A percentile compares a stretch with the other conserved stretches of the same genome.
Conservation (phyloP, 2,888 invertebrate genomes). For the Thymelicus acteon region DNA sequence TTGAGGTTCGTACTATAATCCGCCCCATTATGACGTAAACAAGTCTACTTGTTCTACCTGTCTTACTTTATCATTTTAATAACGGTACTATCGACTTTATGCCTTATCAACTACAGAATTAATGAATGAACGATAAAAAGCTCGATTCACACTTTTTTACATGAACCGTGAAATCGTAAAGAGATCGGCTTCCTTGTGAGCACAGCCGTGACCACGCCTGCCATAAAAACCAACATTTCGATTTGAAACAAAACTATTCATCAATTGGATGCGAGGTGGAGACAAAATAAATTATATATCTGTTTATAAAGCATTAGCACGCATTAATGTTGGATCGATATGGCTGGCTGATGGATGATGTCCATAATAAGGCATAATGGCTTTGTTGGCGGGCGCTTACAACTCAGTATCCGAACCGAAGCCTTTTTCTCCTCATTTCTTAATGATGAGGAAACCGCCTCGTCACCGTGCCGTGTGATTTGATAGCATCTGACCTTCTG, state of each 20-base stretch:
- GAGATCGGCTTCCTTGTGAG: slow-evolving; percentile 68
- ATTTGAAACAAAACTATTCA: slow-evolving; percentile 76
- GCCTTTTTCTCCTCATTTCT: slow-evolving; percentile 72
- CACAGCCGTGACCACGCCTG: slow-evolving; percentile 70
- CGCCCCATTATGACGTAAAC: too few relatives aligned
- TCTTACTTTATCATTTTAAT: slow-evolving; percentile 9
- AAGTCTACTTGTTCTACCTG: too few relatives aligned
- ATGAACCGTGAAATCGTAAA: slow-evolving; percentile 72
- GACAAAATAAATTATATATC: slow-evolving; percentile 84
- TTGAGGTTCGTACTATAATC: too few relatives aligned
- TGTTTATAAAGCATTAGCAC: slow-evolving; percentile 84
- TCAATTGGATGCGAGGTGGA: slow-evolving; percentile 79
- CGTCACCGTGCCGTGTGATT: slow-evolving; percentile 74
- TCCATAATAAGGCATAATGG: slow-evolving; percentile 83
- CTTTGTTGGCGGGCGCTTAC: slow-evolving; percentile 80
- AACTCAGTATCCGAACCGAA: slow-evolving; percentile 69
- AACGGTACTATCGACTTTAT: slow-evolving; percentile 43
- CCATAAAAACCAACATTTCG: slow-evolving; percentile 70
- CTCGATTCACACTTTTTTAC: slow-evolving; percentile 71
- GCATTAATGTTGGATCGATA: slow-evolving; percentile 83
- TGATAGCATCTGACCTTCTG: slow-evolving; percentile 71
- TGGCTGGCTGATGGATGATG: slow-evolving; percentile 81
- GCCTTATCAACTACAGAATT: slow-evolving; percentile 52
- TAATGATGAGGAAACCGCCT: slow-evolving; percentile 77
- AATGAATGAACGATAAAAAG: slow-evolving; percentile 58